Conservation (phyloP, 2,888 invertebrate genomes). For the Eledona agricola region DNA sequence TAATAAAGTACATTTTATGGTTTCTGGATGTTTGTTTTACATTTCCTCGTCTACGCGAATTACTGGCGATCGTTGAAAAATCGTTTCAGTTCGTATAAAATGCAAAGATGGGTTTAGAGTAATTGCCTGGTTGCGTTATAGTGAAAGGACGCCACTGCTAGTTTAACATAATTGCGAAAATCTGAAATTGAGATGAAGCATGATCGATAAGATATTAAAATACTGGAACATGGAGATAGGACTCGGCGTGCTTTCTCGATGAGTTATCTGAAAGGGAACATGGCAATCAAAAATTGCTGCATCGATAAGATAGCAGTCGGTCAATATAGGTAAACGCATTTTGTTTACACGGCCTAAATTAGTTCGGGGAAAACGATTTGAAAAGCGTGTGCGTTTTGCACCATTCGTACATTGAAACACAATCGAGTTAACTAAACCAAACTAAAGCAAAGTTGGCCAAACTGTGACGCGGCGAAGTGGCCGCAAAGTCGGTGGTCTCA, state of each 20-base stretch:
- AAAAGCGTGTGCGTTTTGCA: no score
- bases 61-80: not conserved
- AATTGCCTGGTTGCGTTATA: constrained; percentile 14
- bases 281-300: constrained; percentile 17
- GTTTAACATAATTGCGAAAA: constrained; percentile 26
- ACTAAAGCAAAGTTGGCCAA: constrained; percentile 41
- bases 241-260: constrained; percentile 11
- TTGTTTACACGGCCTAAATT: constrained; percentile 15
- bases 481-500: constrained; percentile 44
- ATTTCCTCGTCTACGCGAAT: constrained; percentile 30
- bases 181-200: constrained; percentile 22
- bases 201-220: constrained; percentile 25
- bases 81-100: not conserved
- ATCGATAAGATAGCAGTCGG: constrained; percentile 10
- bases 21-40: constrained; percentile 34
- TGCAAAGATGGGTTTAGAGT: constrained; percentile 13
- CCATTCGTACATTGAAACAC: constrained; percentile 38
- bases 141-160: constrained; percentile 23
- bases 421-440: constrained; percentile 37
- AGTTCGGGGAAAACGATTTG: no score
- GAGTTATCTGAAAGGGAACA: constrained; percentile 14
- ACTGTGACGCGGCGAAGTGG: constrained; percentile 31
- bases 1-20: constrained; percentile 36
- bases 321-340: constrained; percentile 17
- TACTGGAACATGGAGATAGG: constrained; percentile 11